Base-by-base conservation (phyloP, 2,113 vertebrate genomes). In the Kryptolebias marmoratus region DNA sequence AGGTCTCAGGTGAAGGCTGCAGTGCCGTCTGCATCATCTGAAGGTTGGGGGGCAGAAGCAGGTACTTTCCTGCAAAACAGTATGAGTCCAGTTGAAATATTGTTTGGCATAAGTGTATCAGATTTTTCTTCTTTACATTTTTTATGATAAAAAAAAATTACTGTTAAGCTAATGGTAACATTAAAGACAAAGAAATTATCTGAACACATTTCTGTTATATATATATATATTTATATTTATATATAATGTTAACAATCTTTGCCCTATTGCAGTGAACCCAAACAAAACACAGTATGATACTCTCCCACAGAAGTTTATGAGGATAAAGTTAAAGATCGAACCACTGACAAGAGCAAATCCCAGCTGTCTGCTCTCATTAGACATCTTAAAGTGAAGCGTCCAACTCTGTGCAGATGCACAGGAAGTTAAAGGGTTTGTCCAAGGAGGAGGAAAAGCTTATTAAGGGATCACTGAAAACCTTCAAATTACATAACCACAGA, bases 21-120 rank as follows among this genome's bases (percentile, higher is more conserved):
- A 65, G 79, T 8, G 66, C 27, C 6, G 76, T 18, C 12, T 93
- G 95, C 0, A 85, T 79, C 76, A 94, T 95, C 60, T 94, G 95
- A 3, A 87, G 64, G 58, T 79, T 86, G 2, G 83, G 69, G 52
- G 80, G 94, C 4, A 96, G 94, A 81, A 97, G 93, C 18, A 98
- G 94, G 70, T 99, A 98, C 61, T 97, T 95, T 54, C 97, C 97
- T 99, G 92, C 52, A 63, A 59, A 81, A 63, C 71, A 78, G 66
- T 14, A 72, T 8, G 12, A 70, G 39, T 15, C 58, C 52, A 39
- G 11, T 55, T 56, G 16, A 70, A 44, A 44, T 1, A 13, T 7
- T n/a, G 31, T 39, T 59, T 39, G 7, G 39, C 4, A 42, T 42
- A 42, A 42, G 5, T 10, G 39, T 42, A 9, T 42, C 4, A 8